Percentiles rank a stretch among this genome's conserved stretches.
These are phyloP conservation scores for Macrotis lagotis DNA, from an alignment of 2,113 vertebrate genomes.

Conservation along the genomic window DNA sequence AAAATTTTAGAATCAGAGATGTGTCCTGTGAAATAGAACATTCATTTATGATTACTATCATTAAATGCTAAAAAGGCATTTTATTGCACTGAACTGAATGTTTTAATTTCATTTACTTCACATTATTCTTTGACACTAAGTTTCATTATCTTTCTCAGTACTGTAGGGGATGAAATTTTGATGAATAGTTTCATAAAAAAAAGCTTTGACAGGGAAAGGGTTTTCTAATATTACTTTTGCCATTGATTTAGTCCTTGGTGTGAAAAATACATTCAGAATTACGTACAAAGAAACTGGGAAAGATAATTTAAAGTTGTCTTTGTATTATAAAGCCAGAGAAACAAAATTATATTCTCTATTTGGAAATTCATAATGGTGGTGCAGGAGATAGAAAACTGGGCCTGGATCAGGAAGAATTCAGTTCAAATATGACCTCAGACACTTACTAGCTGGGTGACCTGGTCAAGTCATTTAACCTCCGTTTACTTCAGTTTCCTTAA, in stretches of 20 bases:
- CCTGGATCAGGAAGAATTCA: background rate
- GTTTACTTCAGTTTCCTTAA: background rate
- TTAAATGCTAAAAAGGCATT: conserved; percentile 13
- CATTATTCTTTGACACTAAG: background rate
- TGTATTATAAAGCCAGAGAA: conserved; percentile 23
- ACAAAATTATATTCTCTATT: background rate
- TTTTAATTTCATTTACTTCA: conserved; percentile 16
- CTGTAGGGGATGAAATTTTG: background rate
- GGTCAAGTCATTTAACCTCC: background rate
- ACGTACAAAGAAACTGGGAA: background rate
- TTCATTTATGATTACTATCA: conserved; percentile 25
- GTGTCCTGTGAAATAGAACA: conserved; percentile 24
- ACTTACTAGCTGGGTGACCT: background rate
- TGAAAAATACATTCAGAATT: conserved; percentile 1
- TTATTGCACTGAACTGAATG: conserved; percentile 24
- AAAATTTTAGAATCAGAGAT: conserved; percentile 13
- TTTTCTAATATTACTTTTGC: background rate
- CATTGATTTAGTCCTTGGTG: background rate
- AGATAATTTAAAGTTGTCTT: conserved; percentile 29
- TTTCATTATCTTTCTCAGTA: background rate
- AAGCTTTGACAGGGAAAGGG: background rate
- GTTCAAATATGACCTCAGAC: background rate
- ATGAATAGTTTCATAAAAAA: conserved; percentile 14
- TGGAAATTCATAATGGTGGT: background rate
- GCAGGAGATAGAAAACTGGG: background rate